A percentile compares a stretch with the other conserved stretches of the same genome.
Conservation (phyloP, 2,797 vertebrate genomes). For the Silurus aristotelis region DNA sequence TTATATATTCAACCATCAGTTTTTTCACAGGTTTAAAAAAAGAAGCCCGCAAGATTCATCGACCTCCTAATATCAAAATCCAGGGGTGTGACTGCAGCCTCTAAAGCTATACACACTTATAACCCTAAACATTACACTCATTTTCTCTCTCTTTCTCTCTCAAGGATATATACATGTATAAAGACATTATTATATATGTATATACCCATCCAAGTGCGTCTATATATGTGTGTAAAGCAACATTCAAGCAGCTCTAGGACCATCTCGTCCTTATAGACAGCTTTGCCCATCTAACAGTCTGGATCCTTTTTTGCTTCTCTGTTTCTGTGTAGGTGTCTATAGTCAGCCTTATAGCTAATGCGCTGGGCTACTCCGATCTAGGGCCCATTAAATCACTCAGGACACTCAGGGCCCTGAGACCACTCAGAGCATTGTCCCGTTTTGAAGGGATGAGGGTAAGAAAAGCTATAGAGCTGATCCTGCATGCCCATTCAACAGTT, state of each 20-base stretch:
- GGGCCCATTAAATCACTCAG: constrained; percentile 95
- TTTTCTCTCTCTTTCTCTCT: constrained; percentile 57
- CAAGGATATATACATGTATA: constrained; percentile 81
- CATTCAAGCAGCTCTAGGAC: constrained; percentile 86
- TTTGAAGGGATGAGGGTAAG: constrained; percentile 98
- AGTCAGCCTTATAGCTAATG: constrained; percentile 95
- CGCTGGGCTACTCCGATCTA: constrained; percentile 95
- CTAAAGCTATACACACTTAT: constrained; percentile 73
- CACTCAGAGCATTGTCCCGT: constrained; percentile 94
- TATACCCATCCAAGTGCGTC: constrained; percentile 71
- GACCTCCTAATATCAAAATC: constrained; percentile 69
- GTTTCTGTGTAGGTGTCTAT: constrained; percentile 97
- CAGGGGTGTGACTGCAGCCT: constrained; percentile 67
- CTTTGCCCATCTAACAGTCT: constrained; percentile 95
- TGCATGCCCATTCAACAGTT: constrained; percentile 92
- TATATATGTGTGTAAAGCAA: constrained; percentile 79
- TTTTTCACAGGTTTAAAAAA: constrained; percentile 93
- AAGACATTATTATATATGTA: constrained; percentile 81
- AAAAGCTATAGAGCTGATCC: constrained; percentile 86
- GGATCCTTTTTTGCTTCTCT: constrained; percentile 96
- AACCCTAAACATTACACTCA: constrained; percentile 75
- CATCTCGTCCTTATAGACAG: constrained; percentile 79
- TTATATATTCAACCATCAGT: constrained; percentile 87
- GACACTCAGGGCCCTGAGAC: constrained; percentile 94
- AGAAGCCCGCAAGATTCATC: constrained; percentile 77